Conservation (phyloP, 1,140 invertebrate genomes). For the Papilio helenus region DNA sequence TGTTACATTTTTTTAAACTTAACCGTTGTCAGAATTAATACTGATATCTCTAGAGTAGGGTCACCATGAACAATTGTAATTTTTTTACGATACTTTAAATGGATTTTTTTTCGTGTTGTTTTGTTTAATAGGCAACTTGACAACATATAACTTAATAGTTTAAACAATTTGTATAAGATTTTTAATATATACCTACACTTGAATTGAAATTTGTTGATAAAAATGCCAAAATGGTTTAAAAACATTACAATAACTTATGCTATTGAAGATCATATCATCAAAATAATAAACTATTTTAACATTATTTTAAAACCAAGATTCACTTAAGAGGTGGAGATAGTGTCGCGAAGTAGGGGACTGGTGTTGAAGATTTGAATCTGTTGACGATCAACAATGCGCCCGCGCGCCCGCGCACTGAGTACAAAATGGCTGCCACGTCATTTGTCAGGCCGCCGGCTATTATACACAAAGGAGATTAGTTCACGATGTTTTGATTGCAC, state of each 20-base stretch:
- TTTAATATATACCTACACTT: no score
- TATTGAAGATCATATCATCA: background rate
- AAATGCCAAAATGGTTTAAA: no score
- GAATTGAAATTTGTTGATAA: no score
- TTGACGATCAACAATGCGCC: constrained; percentile 45
- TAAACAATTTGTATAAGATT: background rate
- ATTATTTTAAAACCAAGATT: background rate
- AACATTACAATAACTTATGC: no score
- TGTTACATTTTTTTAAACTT: constrained; percentile 57
- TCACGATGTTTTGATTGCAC: constrained; percentile 68
- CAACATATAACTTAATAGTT: background rate
- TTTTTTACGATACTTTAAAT: constrained; percentile 27
- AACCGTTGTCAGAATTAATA: constrained; percentile 68
- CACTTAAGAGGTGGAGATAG: background rate
- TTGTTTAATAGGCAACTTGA: background rate
- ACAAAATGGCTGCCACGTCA: constrained; percentile 45
- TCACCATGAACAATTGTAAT: constrained; percentile 33
- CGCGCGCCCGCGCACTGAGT: constrained; percentile 41
- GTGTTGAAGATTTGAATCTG: constrained; percentile 47
- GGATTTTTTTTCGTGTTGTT: constrained; percentile 4
- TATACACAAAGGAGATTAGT: constrained; percentile 58
- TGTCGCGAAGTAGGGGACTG: background rate
- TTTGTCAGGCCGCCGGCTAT: constrained; percentile 47
- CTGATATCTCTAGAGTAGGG: constrained; percentile 47
- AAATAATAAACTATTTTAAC: background rate